Evolutionary conservation across 2,888 invertebrate species (phyloP).

Genomic region (Thalpophila matura): DNA sequence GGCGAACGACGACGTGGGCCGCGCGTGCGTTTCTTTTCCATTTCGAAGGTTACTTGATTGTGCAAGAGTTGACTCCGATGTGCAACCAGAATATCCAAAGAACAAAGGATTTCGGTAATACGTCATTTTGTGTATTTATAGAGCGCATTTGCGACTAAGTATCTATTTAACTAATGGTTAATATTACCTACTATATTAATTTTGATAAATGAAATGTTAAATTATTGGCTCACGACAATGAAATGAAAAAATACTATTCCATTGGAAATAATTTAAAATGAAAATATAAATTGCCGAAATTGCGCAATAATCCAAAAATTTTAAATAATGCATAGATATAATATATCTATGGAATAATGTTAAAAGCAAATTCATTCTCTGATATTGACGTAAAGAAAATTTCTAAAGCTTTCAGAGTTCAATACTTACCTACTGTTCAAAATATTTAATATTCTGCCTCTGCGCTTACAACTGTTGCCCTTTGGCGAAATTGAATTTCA

Average conservation of each 20-base stretch:
- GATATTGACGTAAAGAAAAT: too few relatives aligned
- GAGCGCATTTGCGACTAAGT: slow-evolving; percentile 8
- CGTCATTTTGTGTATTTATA: slow-evolving; percentile 46
- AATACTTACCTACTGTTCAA: slow-evolving; percentile 50
- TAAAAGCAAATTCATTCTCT: too few relatives aligned
- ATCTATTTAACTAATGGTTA: not conserved
- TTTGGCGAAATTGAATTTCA: slow-evolving; percentile 89
- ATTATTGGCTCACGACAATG: not conserved
- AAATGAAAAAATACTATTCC: not conserved
- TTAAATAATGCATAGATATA: too few relatives aligned
- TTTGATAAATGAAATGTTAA: too few relatives aligned
- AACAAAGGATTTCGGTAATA: slow-evolving; percentile 74
- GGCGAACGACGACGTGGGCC: slow-evolving; percentile 69
- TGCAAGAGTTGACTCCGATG: slow-evolving; percentile 78
- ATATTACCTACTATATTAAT: not conserved
- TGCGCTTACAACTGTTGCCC: slow-evolving; percentile 79
- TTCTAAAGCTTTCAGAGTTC: slow-evolving; percentile 35
- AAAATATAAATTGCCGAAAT: not conserved
- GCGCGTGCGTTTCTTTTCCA: slow-evolving; percentile 83
- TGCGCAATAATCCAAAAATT: not conserved
- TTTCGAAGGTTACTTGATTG: slow-evolving; percentile 83
- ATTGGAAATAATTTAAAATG: not conserved
- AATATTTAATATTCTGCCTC: slow-evolving; percentile 72
- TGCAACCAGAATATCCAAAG: slow-evolving; percentile 77
- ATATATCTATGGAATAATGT: too few relatives aligned